A percentile compares a stretch with the other conserved stretches of the same genome.
Evolutionary conservation across 2,888 invertebrate genomes (phyloP).

Genomic region (Agrochola circellaris): DNA sequence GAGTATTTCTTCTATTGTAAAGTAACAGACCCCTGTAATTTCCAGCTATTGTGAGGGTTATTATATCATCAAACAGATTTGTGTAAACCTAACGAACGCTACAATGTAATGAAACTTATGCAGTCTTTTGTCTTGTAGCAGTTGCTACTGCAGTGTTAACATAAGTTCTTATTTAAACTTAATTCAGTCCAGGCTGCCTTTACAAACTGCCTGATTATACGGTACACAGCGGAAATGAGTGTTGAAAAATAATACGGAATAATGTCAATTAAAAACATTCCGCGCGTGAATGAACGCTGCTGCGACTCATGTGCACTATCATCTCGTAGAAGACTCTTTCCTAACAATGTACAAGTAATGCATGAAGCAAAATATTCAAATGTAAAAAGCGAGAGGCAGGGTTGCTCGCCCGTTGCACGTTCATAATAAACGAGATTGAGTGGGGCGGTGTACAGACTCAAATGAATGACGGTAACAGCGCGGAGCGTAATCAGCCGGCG

Average conservation of each 20-base stretch:
- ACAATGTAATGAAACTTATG: conserved; percentile 22
- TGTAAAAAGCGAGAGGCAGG: conserved; percentile 83
- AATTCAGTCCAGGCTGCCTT: conserved; percentile 32
- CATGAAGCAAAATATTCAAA: conserved; percentile 83
- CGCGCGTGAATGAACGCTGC: conserved; percentile 60
- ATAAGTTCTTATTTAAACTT: conserved; percentile 40
- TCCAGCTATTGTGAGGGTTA: conserved; percentile 7
- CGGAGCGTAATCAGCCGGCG: conserved; percentile 86
- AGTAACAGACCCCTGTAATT: neutral
- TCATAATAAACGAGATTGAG: conserved; percentile 90
- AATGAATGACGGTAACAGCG: conserved; percentile 88
- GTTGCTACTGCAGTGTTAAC: conserved; percentile 18
- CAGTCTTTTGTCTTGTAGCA: conserved; percentile 32
- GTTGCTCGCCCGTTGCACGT: conserved; percentile 80
- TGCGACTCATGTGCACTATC: conserved; percentile 69
- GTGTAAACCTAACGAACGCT: conserved; percentile 10
- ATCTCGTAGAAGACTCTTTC: conserved; percentile 70
- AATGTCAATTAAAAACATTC: conserved; percentile 67
- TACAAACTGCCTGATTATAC: conserved; percentile 48
- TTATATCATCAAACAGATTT: conserved; percentile 31
- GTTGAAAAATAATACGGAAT: conserved; percentile 56
- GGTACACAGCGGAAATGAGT: conserved; percentile 30
- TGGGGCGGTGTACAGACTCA: conserved; percentile 85
- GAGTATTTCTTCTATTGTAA: conserved; percentile 15
- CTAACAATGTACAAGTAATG: conserved; percentile 83